Conservation (phyloP, 2,113 vertebrate species). For the Saimiri boliviensis region DNA sequence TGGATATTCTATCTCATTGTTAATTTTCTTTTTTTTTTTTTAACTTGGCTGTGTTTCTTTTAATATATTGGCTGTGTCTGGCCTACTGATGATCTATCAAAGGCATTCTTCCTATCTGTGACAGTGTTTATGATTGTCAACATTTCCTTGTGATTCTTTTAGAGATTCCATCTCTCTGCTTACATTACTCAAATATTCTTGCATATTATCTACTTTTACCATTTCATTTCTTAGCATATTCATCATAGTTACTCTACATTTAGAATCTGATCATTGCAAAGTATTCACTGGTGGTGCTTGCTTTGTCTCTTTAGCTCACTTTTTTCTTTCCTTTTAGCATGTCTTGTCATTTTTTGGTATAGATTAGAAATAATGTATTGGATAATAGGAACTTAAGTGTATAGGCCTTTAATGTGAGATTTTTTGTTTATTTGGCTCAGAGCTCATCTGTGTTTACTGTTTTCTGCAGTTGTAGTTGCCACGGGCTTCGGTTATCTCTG, state of each 20-base stretch:
- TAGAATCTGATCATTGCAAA: background rate
- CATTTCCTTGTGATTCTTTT: background rate
- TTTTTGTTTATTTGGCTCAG: background rate
- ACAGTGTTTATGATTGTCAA: background rate
- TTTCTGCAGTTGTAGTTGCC: background rate
- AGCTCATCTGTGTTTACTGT: background rate
- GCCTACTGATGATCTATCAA: too few relatives aligned
- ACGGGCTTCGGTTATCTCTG: background rate
- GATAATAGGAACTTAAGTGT: background rate
- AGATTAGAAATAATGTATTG: background rate
- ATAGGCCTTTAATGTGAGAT: background rate
- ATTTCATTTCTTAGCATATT: background rate
- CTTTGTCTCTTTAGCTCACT: background rate
- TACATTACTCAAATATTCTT: background rate
- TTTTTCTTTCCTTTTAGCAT: background rate
- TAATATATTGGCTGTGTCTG: too few relatives aligned
- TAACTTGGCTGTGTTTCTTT: background rate
- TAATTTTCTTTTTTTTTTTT: background rate
- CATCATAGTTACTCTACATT: background rate
- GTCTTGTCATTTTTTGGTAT: background rate
- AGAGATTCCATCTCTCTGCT: background rate
- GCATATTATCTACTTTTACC: background rate
- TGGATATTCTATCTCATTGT: background rate
- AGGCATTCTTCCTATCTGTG: background rate
- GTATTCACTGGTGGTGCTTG: too few relatives aligned